Evolutionary conservation across 2,797 vertebrate genomes (phyloP).

Genomic region (Gambusia yucatana): DNA sequence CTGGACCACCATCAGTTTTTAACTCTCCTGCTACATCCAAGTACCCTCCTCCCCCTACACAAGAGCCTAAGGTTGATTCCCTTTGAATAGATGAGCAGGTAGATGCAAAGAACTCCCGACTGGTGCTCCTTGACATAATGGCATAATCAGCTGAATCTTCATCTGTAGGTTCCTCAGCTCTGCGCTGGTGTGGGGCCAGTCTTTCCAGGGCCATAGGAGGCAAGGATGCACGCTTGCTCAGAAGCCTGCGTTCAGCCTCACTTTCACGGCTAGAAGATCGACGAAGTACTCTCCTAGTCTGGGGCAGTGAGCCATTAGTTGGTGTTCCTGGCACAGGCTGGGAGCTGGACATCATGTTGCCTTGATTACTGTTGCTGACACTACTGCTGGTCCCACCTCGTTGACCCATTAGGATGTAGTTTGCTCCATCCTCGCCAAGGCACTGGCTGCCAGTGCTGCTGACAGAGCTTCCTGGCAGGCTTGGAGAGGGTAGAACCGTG

Average conservation of each 20-base stretch:
- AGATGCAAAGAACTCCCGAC: constrained; percentile 76
- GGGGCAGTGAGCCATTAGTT: constrained; percentile 52
- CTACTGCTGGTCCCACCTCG: constrained; percentile 34
- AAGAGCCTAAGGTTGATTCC: constrained; percentile 56
- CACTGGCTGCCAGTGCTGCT: constrained; percentile 71
- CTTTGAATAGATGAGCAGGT: constrained; percentile 59
- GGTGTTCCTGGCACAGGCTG: constrained; percentile 54
- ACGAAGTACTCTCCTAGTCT: constrained; percentile 76
- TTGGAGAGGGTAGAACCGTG: constrained; percentile 68
- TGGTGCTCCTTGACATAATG: constrained; percentile 82
- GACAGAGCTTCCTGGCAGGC: constrained; percentile 71
- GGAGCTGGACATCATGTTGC: constrained; percentile 51
- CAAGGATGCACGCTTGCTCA: constrained; percentile 83
- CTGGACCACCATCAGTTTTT: constrained; percentile 64
- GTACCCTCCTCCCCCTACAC: constrained; percentile 66
- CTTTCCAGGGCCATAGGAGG: constrained; percentile 83
- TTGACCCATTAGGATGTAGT: constrained; percentile 85
- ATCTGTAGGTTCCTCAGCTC: constrained; percentile 72
- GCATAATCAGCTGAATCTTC: constrained; percentile 83
- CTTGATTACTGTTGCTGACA: constrained; percentile 46
- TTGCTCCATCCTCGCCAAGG: constrained; percentile 73
- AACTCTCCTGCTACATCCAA: constrained; percentile 78
- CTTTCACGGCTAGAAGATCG: constrained; percentile 80
- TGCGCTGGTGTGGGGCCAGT: constrained; percentile 65
- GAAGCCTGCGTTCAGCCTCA: constrained; percentile 77